Conservation (phyloP, 2,888 invertebrate species). For the Rutpela maculata region DNA sequence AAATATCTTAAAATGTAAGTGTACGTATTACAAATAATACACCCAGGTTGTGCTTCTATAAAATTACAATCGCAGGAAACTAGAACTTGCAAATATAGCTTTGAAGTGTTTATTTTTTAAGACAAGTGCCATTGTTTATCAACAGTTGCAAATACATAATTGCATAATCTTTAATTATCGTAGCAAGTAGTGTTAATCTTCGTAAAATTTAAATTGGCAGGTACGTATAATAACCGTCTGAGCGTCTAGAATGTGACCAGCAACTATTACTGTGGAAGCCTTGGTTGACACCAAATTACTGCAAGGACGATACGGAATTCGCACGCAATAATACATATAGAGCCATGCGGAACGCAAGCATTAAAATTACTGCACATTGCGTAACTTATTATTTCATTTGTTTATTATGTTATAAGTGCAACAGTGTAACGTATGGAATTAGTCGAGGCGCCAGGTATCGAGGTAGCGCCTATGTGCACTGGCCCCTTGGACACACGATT, state of each 20-base stretch:
- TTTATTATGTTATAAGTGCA: not conserved
- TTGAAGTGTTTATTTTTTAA: not conserved
- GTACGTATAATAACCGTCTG: not conserved
- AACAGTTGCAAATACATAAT: not conserved
- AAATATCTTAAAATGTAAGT: no score
- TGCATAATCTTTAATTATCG: not conserved
- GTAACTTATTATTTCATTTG: not conserved
- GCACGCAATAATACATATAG: conserved; percentile 24
- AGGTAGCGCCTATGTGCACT: no score
- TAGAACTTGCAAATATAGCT: not conserved
- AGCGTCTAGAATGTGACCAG: conserved; percentile 4
- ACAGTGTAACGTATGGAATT: not conserved
- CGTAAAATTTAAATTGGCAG: not conserved
- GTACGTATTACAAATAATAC: not conserved
- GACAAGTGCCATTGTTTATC: not conserved
- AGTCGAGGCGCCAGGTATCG: no score
- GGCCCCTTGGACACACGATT: no score
- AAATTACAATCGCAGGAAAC: conserved; percentile 1
- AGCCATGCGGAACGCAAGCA: conserved; percentile 15
- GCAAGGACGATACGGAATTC: conserved; percentile 39
- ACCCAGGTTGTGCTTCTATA: not conserved
- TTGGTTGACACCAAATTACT: conserved; percentile 22
- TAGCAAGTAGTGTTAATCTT: not conserved
- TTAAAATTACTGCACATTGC: conserved; percentile 18
- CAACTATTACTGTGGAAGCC: not conserved